phyloP scores from a whole-genome alignment of 2,797 vertebrate species.

The Pampus argenteus region DNA sequence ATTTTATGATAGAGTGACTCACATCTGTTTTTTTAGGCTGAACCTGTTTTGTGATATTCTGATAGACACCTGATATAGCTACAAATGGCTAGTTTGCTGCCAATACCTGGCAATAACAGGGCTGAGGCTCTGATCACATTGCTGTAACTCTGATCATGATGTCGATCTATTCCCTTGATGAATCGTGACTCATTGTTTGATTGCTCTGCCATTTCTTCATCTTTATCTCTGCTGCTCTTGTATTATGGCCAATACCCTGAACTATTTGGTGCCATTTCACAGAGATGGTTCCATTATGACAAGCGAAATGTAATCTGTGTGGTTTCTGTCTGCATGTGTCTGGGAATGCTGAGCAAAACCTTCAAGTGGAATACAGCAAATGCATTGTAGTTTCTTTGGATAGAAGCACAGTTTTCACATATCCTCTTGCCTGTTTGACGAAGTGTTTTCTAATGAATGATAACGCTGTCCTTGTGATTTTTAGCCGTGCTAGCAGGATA shows the following conservation, averaged over 20 bases:
- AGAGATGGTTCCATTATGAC: constrained; percentile 67
- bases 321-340: constrained; percentile 16
- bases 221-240: constrained; percentile 64
- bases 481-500: background rate
- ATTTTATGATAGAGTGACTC: constrained; percentile 20
- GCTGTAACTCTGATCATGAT: constrained; percentile 57
- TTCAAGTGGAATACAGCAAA: constrained; percentile 35
- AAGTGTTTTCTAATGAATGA: background rate
- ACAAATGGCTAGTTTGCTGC: constrained; percentile 39
- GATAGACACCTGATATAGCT: constrained; percentile 35
- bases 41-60: constrained; percentile 17
- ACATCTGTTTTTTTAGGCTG: constrained; percentile 4
- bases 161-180: constrained; percentile 65
- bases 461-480: background rate
- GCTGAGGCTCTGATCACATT: constrained; percentile 41
- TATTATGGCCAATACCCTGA: constrained; percentile 62
- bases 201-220: constrained; percentile 65
- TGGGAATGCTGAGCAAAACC: constrained; percentile 18
- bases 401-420: constrained; percentile 3
- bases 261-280: constrained; percentile 72
- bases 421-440: background rate
- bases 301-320: constrained; percentile 62
- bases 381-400: constrained; percentile 18
- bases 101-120: constrained; percentile 32
- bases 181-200: constrained; percentile 68